Conservation (phyloP, 1,140 invertebrate species). For the Tetramorium simillimum region DNA sequence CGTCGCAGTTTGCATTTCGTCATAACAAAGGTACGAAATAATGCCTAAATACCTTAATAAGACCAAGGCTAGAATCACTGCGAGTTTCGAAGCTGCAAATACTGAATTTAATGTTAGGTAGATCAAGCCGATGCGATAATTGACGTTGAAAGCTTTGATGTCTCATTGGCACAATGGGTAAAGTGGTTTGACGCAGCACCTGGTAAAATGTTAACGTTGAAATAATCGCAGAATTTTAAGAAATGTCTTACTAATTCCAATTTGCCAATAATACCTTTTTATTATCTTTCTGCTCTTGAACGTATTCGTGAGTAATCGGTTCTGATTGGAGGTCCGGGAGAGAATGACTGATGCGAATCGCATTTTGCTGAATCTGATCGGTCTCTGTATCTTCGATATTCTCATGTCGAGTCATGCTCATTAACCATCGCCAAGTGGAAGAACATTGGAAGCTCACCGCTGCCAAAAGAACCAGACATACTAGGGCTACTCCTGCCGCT, state of each 20-base stretch:
- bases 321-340: conserved; percentile 91
- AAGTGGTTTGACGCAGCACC: conserved; percentile 91
- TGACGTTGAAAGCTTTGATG: conserved; percentile 93
- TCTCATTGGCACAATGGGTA: conserved; percentile 92
- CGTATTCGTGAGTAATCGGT: conserved; percentile 89
- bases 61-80: conserved; percentile 88
- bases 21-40: background rate
- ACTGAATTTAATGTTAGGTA: conserved; percentile 91
- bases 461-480: conserved; percentile 89
- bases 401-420: conserved; percentile 85
- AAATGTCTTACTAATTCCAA: background rate
- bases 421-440: conserved; percentile 89
- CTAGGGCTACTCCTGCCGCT: conserved; percentile 86
- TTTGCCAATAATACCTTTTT: conserved; percentile 86
- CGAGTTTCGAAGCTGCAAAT: conserved; percentile 89
- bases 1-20: background rate
- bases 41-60: conserved; percentile 86
- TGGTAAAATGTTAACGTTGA: conserved; percentile 75
- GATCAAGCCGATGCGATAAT: conserved; percentile 90
- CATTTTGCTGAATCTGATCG: conserved; percentile 88
- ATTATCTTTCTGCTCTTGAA: conserved; percentile 90
- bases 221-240: background rate
- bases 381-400: conserved; percentile 86
- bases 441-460: conserved; percentile 90
- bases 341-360: conserved; percentile 91